Evolutionary conservation across 2,113 vertebrate species (phyloP), one percentile per base, ranked within the genome.

Genomic region (Phylloscopus trochilus): DNA sequence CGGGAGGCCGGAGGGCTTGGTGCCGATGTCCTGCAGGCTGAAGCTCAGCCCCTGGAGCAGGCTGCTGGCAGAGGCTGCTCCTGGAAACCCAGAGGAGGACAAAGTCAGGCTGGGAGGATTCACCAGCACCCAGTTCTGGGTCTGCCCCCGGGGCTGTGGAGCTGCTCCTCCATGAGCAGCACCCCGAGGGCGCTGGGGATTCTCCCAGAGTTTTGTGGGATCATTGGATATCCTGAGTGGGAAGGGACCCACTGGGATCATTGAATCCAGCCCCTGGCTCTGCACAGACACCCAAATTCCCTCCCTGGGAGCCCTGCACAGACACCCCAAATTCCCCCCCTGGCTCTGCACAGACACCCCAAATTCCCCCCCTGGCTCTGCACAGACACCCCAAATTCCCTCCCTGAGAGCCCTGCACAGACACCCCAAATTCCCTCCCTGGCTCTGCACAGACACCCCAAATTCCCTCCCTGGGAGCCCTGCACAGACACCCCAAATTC

Each of bases 1-100:
- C 15, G 99, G 97, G 75, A 99, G 95, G 83, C 97, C 97, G n/a
- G 98, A 91, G 31, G 98, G 76, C 97, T 99, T 99, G 92, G 98
- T 98, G 92, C 98, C 97, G 9, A 99, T 99, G 95, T 99, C 99
- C 97, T 99, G 99, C 76, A 99, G 98, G 95, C 99, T 99, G 98
- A 99, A 99, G 98, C 99, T 99, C 96, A 99, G 98, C 37, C 99
- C 99, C 92, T 99, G 99, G 15, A 99, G 98, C 72, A 99, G 98
- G 98, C 99, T 99, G 98, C 99, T 99, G 96, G 99, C 99, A 77
- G 99, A 99, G 28, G 98, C 94, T n/a, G 98, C 91, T 53, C 98
- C 99, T 99, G 62, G 77, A 76, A 94, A 9, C 2, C 8, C 46
- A 20, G 5, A 5, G 0, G 16, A 11, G 3, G 21, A 37, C 4